Evolutionary conservation across 2,797 vertebrate genomes (phyloP).

Genomic region (Lerista edwardsae): DNA sequence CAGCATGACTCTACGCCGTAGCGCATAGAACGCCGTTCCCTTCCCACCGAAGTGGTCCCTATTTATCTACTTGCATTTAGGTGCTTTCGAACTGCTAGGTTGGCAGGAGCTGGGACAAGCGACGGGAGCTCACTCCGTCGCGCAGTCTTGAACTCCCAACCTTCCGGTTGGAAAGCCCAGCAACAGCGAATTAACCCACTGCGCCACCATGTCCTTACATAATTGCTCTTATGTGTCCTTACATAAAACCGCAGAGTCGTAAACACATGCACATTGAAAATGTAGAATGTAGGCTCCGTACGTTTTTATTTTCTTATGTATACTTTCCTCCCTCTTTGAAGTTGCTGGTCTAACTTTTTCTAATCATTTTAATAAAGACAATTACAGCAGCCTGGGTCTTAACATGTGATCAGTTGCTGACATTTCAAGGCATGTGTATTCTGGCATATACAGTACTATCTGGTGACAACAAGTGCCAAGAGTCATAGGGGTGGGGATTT

Average conservation of each 20-base stretch:
- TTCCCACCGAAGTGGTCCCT: too few species aligned
- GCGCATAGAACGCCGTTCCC: too few species aligned
- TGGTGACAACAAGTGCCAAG: background rate
- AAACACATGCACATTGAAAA: background rate
- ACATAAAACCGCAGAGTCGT: constrained; percentile 15
- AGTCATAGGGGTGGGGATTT: background rate
- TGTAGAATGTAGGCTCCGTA: background rate
- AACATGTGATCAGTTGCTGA: background rate
- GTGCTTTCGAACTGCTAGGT: too few species aligned
- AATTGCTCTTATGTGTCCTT: constrained; percentile 19
- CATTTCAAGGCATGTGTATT: background rate
- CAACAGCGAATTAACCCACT: too few species aligned
- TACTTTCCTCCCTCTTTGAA: background rate
- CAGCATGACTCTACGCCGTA: too few species aligned
- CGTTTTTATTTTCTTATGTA: background rate
- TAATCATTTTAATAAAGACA: background rate
- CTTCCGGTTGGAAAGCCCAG: too few species aligned
- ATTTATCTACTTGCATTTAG: too few species aligned
- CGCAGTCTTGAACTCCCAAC: too few species aligned
- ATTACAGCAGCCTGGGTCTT: background rate
- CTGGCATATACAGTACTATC: background rate
- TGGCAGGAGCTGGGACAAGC: too few species aligned
- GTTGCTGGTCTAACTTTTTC: background rate
- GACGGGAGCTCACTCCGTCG: too few species aligned
- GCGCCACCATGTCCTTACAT: too few species aligned